Base-by-base conservation (phyloP, 2,797 vertebrate genomes). In the Phrynocephalus vlangalii region DNA sequence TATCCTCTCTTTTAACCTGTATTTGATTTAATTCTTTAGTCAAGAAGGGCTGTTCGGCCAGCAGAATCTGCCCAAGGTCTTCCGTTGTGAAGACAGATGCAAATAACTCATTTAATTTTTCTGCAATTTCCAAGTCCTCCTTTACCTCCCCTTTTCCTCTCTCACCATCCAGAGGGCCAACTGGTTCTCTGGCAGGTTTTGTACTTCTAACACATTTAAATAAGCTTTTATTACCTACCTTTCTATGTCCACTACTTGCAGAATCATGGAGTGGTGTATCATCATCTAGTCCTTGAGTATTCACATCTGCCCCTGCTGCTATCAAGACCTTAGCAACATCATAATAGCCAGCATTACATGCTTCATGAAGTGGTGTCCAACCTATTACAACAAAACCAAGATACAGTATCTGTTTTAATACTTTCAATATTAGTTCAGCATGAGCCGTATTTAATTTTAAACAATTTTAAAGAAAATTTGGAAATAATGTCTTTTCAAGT, bases 301-400 rank as follows among this genome's bases (percentile, higher is more conserved):
- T 99, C 92, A 99, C 99, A 52, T 99, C 99, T 0, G 99, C 99
- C 86, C 99, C 99, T 0, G 99, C 99, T 84, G 98, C 97, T 95
- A 99, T 99, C 88, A 99, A 96, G 90, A 99, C 97, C 94, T 99
- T 99, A 86, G 99, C 99, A 91, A 99, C 98, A 63, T 99, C 98
- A 0, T 99, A 99, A 96, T 98, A 99, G 87, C 99, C 99, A 82
- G 98, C 98, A 90, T 99, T 99, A 95, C 99, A 99, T 79, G 99
- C 99, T 97, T 99, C 99, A 83, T 99, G 99, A 52, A 99, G 97
- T 9, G 99, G 99, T 38, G 99, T 99, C 99, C 99, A 99, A 86
- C 99, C 99, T 99, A 88, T 33, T 87, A 30, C 60, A 86, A 38
- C 5, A 33, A 18, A 79, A 82, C 79, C 3, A 92, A 91, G 89